These are phyloP conservation scores for Trematomus loennbergii DNA, from an alignment of 2,113 vertebrate species.

Conservation along the genomic window DNA sequence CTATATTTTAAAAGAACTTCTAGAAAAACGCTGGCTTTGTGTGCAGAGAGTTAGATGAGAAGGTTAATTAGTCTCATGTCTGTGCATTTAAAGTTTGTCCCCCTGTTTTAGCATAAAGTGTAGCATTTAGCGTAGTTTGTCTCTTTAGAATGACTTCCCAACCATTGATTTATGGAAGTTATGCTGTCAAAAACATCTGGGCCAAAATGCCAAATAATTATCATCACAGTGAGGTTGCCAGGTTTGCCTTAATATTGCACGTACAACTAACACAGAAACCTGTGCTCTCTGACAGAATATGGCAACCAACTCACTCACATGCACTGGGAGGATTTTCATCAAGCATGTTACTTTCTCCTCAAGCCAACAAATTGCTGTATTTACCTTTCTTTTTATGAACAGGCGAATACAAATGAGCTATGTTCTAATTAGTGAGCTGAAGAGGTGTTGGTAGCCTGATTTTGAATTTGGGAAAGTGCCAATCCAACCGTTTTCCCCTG, in stretches of 20 bases:
- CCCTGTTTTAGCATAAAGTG: neutral
- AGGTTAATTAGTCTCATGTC: neutral
- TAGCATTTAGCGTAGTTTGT: neutral
- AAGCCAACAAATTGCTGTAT: neutral
- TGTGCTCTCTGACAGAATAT: neutral
- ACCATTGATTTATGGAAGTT: neutral
- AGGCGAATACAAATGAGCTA: neutral
- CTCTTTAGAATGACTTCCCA: neutral
- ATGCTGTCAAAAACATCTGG: neutral
- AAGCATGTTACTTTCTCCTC: neutral
- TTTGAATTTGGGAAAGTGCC: neutral
- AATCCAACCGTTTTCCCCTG: neutral
- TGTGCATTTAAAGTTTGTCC: neutral
- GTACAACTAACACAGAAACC: neutral
- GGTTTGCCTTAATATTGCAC: conserved; percentile 2
- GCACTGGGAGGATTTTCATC: neutral
- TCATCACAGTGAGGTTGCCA: neutral
- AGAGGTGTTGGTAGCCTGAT: neutral
- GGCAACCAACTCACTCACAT: neutral
- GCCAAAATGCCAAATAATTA: neutral
- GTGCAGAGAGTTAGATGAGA: neutral
- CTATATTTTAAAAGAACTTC: too few relatives aligned
- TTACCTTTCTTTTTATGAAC: neutral
- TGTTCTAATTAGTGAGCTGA: neutral
- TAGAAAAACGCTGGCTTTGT: neutral